phyloP scores from a whole-genome alignment of 2,888 invertebrate genomes.

The Pristionchus japonicus region DNA sequence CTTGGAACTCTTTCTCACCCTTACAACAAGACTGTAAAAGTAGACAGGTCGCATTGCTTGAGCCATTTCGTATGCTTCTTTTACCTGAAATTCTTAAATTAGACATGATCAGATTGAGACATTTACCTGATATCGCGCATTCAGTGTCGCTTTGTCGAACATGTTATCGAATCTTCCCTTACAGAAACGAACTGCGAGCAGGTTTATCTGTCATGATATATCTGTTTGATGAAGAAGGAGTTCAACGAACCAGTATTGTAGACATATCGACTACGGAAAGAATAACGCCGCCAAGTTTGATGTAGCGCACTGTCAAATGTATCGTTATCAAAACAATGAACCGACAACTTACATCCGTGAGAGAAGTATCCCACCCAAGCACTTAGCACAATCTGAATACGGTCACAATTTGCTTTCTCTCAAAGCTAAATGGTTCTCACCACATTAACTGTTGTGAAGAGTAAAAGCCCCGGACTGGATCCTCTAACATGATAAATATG shows the following conservation, averaged over 20 bases:
- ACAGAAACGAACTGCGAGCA: not conserved
- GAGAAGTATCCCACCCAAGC: not conserved
- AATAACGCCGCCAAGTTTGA: not conserved
- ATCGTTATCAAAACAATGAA: too few relatives aligned
- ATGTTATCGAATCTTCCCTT: slow-evolving; percentile 1
- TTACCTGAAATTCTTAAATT: not conserved
- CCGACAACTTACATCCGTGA: not conserved
- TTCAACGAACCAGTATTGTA: not conserved
- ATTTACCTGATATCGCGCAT: slow-evolving; percentile 33
- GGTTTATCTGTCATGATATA: not conserved
- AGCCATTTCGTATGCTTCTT: slow-evolving; percentile 29
- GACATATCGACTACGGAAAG: not conserved
- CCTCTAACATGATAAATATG: not conserved
- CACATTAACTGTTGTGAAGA: not conserved
- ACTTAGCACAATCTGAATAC: not conserved
- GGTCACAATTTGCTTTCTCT: not conserved
- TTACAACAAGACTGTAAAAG: not conserved
- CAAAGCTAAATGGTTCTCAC: not conserved
- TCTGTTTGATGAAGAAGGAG: not conserved
- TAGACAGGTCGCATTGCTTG: slow-evolving; percentile 5
- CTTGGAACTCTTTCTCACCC: not conserved
- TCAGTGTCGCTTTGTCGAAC: not conserved
- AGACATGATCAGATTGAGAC: not conserved
- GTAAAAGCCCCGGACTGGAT: not conserved
- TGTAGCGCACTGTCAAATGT: not conserved